Conservation (phyloP, 37 sponge, comb jelly and placozoan species). For the Tethya wilhelma region DNA sequence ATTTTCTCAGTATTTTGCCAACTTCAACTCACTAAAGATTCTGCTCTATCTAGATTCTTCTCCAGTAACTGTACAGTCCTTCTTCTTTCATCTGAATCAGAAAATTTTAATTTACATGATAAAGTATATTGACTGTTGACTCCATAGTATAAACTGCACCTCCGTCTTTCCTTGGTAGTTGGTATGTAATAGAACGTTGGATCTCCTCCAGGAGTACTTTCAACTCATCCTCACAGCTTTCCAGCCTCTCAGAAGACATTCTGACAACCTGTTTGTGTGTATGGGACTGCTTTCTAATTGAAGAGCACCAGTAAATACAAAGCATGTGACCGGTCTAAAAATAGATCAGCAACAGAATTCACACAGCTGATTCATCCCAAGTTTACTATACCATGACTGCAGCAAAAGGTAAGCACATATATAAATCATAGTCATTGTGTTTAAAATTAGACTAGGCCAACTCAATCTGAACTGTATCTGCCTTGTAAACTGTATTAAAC, state of each 20-base stretch:
- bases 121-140: background rate
- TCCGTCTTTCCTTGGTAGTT: conserved; percentile 33
- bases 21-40: conserved; percentile 22
- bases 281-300: background rate
- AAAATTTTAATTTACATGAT: background rate
- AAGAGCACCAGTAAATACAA: background rate
- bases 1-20: too few species aligned
- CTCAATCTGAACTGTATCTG: background rate
- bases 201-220: conserved; percentile 28
- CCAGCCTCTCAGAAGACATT: conserved; percentile 50
- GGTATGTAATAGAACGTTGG: conserved; percentile 8
- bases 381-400: too few species aligned
- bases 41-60: conserved; percentile 19
- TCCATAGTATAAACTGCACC: background rate
- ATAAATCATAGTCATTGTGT: too few species aligned
- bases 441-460: conserved; percentile 2
- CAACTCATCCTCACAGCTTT: conserved; percentile 23
- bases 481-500: background rate
- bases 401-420: too few species aligned
- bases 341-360: too few species aligned
- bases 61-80: conserved; percentile 22
- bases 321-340: background rate
- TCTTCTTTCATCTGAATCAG: conserved; percentile 29
- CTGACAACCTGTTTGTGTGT: background rate
- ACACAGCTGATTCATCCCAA: too few species aligned